A percentile compares a stretch with the other conserved stretches of the same genome.
Evolutionary conservation across 1,140 invertebrate genomes (phyloP).

Genomic region (Platyura marginata): DNA sequence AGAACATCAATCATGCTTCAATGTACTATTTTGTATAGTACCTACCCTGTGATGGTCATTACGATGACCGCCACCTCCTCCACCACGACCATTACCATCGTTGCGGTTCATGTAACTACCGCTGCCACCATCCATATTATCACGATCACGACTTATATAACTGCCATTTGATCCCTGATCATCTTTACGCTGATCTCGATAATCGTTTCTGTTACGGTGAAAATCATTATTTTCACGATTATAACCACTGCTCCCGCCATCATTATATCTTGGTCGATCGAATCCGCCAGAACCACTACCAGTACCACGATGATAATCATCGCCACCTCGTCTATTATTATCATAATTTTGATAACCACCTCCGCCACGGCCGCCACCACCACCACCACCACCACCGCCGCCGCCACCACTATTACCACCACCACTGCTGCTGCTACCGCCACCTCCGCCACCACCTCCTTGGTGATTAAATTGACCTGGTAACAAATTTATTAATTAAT

Average conservation of each 20-base stretch:
- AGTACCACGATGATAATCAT: background rate
- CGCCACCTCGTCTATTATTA: background rate
- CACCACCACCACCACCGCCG: background rate
- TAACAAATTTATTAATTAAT: slow-evolving; percentile 5
- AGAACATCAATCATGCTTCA: background rate
- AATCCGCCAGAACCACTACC: background rate
- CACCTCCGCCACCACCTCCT: slow-evolving; percentile 12
- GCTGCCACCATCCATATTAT: slow-evolving; percentile 9
- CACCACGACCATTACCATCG: slow-evolving; percentile 8
- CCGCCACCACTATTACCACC: background rate
- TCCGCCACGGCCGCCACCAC: background rate
- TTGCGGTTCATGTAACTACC: slow-evolving; percentile 10
- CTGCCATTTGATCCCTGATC: slow-evolving; percentile 8
- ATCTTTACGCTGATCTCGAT: slow-evolving; percentile 9
- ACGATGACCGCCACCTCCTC: slow-evolving; percentile 2
- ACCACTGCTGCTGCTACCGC: background rate
- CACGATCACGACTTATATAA: slow-evolving; percentile 8
- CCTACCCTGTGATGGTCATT: slow-evolving; percentile 4
- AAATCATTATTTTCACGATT: background rate
- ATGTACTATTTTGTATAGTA: background rate
- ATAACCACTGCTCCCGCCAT: background rate
- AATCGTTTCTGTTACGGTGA: background rate
- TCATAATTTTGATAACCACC: background rate
- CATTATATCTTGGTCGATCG: background rate
- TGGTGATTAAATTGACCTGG: slow-evolving; percentile 6